phyloP scores from a whole-genome alignment of 2,797 vertebrate species.

The Cetoscarus ocellatus region DNA sequence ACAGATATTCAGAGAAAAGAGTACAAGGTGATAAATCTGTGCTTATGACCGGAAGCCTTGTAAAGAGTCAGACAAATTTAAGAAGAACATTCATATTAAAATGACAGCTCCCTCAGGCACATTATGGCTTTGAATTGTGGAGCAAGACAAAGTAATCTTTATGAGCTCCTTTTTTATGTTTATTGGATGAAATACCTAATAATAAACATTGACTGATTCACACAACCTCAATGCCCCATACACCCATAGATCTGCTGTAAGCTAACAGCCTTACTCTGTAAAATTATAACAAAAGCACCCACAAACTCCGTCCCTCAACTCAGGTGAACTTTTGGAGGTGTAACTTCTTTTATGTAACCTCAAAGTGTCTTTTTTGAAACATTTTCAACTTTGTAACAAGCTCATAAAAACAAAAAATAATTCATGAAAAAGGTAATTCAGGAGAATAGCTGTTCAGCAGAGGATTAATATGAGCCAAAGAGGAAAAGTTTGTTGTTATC shows the following conservation, averaged over 20 bases:
- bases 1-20: conserved; percentile 5
- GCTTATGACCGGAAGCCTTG: conserved; percentile 47
- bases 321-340: conserved; percentile 22
- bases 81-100: conserved; percentile 55
- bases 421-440: conserved; percentile 1
- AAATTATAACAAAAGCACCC: conserved; percentile 32
- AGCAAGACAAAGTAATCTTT: conserved; percentile 62
- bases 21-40: conserved; percentile 35
- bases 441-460: conserved; percentile 1
- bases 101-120: conserved; percentile 16
- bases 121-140: conserved; percentile 53
- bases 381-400: background rate
- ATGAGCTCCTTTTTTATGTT: conserved; percentile 63
- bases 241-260: conserved; percentile 13
- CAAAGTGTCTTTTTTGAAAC: background rate
- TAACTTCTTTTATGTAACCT: conserved; percentile 10
- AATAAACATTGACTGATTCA: conserved; percentile 67
- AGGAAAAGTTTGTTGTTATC: conserved; percentile 38
- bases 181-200: conserved; percentile 59
- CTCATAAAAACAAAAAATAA: background rate
- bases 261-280: conserved; percentile 6
- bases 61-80: conserved; percentile 67
- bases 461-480: conserved; percentile 42
- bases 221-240: conserved; percentile 32
- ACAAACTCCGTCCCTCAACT: conserved; percentile 13